Base-by-base conservation (phyloP, 53 echinoderm and acorn worm species). In the Echinometra lucunter region DNA sequence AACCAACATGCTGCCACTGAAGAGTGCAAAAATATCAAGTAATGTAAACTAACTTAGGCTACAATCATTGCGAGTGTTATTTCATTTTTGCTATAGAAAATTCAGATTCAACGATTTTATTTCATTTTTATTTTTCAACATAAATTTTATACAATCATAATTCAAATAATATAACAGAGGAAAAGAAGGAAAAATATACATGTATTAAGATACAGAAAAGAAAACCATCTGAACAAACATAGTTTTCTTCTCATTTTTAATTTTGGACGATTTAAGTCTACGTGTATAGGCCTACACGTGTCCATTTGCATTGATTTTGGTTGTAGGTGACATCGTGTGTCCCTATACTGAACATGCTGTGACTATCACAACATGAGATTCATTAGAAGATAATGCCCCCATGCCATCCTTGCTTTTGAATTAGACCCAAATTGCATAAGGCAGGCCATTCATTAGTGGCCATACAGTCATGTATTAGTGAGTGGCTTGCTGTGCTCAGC, bases 401-500 rank as follows among this genome's bases (percentile, higher is more conserved):
- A 72, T 72, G 32, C 35, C 35, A 72, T 72, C 35, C 72, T 9
- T 72, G 72, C 72, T 72, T 72, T 72, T 72, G 35, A 35, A 72
- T 72, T 15, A 72, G 12, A 35, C 72, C 72, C 28, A 72, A 72
- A 72, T 72, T 72, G 72, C 35, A 72, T 13, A 35, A 72, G 72
- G 72, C 72, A 72, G 72, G 72, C 72, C 72, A 72, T 72, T 72
- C 72, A 72, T 72, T 72, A 72, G 72, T 16, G 72, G 32, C 34
- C 70, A 72, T 78, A 42, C 38, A 38, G 78, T 42, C 42, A 42
- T 42, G 78, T 78, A 78, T 78, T 78, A 78, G 78, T 78, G 42
- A 38, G 75, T 78, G 19, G 78, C 19, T 40, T 38, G 19, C 78
- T 78, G 42, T 19, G 42, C 42, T 5, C 8, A 42, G 78, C 78